Evolutionary conservation across 2,113 vertebrate genomes (phyloP).

Genomic region (Mellivora capensis): DNA sequence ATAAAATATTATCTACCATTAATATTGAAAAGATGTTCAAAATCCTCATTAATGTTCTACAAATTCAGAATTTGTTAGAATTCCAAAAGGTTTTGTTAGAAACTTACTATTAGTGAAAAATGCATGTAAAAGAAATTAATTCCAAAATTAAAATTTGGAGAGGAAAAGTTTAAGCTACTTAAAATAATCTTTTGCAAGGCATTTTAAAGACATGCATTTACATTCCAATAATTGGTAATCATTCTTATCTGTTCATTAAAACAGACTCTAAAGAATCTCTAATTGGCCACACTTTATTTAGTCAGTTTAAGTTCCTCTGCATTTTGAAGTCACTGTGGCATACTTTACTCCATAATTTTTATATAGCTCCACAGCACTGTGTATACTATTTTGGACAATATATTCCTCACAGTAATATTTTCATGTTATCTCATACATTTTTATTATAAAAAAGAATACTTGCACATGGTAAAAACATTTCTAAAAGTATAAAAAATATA

Average conservation of each 20-base stretch:
- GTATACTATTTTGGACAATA: neutral
- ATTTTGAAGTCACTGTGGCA: neutral
- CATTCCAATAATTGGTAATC: constrained; percentile 38
- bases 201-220: constrained; percentile 32
- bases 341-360: constrained; percentile 30
- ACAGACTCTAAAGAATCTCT: neutral
- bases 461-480: neutral
- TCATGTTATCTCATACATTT: neutral
- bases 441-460: neutral
- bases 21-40: neutral
- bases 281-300: constrained; percentile 13
- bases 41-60: neutral
- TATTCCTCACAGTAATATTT: constrained; percentile 24
- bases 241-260: constrained; percentile 42
- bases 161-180: constrained; percentile 13
- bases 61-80: constrained; percentile 43
- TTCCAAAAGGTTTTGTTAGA: constrained; percentile 8
- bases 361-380: neutral
- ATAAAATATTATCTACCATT: neutral
- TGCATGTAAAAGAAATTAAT: neutral
- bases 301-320: neutral
- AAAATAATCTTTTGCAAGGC: constrained; percentile 16
- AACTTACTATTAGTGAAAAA: constrained; percentile 39
- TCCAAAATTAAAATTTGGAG: constrained; percentile 47
- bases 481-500: neutral